Evolutionary conservation across 1,140 invertebrate species (phyloP), one percentile per base, ranked within the genome.

Genomic region (Conus betulinus): DNA sequence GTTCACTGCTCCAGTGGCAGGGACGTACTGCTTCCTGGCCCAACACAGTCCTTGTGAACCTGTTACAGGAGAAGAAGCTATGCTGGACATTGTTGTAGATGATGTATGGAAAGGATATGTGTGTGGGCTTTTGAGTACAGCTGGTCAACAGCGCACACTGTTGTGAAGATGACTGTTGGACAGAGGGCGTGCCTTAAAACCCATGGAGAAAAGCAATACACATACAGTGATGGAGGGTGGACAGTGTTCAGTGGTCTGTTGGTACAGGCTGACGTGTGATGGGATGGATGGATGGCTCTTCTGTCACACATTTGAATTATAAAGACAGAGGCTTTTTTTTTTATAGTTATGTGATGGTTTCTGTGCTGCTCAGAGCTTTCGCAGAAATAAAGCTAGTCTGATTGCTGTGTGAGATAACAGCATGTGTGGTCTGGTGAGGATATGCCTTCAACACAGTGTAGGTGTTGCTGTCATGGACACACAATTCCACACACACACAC

Each of bases 1-100:
- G 15, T 83, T 83, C 81, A 83, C 81, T 8, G 81, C 81, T 15
- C 81, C 53, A 23, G 81, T 83, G 81, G 13, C 81, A 6, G 81
- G 81, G 4, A 17, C 51, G 5, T 83, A 83, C 81, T 55, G 52
- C 81, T 83, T 83, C 81, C 53, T 83, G 81, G 81, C 53, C 53
- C 13, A 83, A 25, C 13, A 52, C 81, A 57, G 52, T 55, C 52
- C 81, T 53, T 23, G 51, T 83, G 11, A 55, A 8, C 5, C 15
- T 15, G 81, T 55, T 60, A 17, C 53, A 3, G 11, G 25, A 5
- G 6, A 39, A 6, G 7, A 27, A 17, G 76, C 76, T 17, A 11
- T 27, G 10, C 27, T 79, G 5, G 7, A 51, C 25, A 39, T 79
- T 79, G 76, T 79, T 10, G 27, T 79, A 27, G 76, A 79, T 5